These are phyloP conservation scores for Aphodius granarius DNA, from an alignment of 2,888 invertebrate genomes.

Conservation along the genomic window DNA sequence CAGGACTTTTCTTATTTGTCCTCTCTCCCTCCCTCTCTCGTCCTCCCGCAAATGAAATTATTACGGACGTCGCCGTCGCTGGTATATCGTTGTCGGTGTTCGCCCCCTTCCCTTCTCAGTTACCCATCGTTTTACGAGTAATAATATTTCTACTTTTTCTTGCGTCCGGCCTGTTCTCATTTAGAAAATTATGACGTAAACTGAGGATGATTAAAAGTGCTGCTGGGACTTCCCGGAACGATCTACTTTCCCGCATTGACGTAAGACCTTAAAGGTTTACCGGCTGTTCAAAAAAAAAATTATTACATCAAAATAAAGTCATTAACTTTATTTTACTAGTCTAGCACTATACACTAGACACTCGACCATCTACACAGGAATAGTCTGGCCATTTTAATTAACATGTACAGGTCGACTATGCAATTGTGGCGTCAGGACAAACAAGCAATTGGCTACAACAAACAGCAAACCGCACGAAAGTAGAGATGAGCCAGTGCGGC, in stretches of 20 bases:
- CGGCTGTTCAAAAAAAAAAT: neutral
- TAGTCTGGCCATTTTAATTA: neutral
- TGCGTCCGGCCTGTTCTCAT: neutral
- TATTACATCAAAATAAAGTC: no score
- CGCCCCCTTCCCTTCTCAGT: neutral
- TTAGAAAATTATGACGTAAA: neutral
- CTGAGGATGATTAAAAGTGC: neutral
- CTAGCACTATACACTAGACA: no score
- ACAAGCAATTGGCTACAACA: neutral
- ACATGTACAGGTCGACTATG: neutral
- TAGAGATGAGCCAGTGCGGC: neutral
- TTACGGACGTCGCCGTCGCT: neutral
- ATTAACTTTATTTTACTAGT: no score
- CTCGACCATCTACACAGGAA: no score
- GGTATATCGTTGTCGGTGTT: neutral
- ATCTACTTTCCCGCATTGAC: neutral
- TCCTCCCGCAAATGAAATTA: neutral
- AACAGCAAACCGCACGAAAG: neutral
- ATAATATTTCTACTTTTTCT: slow-evolving; percentile 1
- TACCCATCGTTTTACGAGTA: neutral
- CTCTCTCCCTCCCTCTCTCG: neutral
- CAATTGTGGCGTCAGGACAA: neutral
- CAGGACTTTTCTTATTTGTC: neutral
- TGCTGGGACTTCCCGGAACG: neutral
- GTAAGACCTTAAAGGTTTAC: neutral